Evolutionary conservation across 1,140 invertebrate genomes (phyloP).

Genomic region (Atta texana): DNA sequence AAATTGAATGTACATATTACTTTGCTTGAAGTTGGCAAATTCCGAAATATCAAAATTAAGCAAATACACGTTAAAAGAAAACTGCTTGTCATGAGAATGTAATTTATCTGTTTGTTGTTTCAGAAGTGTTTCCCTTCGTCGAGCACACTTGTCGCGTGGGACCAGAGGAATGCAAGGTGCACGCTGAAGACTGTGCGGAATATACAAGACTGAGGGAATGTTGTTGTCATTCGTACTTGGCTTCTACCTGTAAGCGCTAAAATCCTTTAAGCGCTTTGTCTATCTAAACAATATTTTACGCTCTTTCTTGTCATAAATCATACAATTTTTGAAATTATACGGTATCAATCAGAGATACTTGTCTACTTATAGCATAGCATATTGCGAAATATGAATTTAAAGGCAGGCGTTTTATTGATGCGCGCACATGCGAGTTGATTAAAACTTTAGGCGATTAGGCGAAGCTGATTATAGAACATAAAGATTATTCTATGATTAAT

Average conservation of each 20-base stretch:
- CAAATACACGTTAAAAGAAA: background rate
- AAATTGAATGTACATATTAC: background rate
- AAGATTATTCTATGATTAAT: background rate
- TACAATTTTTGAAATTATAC: background rate
- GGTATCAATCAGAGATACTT: background rate
- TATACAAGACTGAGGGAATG: slow-evolving; percentile 89
- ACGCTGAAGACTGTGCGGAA: slow-evolving; percentile 88
- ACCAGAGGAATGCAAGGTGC: slow-evolving; percentile 87
- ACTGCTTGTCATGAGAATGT: background rate
- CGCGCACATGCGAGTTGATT: background rate
- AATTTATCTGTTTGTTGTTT: slow-evolving; percentile 53
- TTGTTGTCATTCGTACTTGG: slow-evolving; percentile 89
- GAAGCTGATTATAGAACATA: background rate
- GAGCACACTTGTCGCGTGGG: slow-evolving; percentile 90
- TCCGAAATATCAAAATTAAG: background rate
- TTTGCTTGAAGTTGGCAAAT: background rate
- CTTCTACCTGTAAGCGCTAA: slow-evolving; percentile 87
- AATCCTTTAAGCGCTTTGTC: background rate
- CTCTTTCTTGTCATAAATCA: background rate
- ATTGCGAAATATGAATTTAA: background rate
- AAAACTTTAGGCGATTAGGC: background rate
- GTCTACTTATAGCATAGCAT: background rate
- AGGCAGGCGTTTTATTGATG: background rate
- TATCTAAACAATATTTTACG: background rate
- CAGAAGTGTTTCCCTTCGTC: slow-evolving; percentile 89